phyloP scores from a whole-genome alignment of 2,797 vertebrate species.

The Mycteria americana region DNA sequence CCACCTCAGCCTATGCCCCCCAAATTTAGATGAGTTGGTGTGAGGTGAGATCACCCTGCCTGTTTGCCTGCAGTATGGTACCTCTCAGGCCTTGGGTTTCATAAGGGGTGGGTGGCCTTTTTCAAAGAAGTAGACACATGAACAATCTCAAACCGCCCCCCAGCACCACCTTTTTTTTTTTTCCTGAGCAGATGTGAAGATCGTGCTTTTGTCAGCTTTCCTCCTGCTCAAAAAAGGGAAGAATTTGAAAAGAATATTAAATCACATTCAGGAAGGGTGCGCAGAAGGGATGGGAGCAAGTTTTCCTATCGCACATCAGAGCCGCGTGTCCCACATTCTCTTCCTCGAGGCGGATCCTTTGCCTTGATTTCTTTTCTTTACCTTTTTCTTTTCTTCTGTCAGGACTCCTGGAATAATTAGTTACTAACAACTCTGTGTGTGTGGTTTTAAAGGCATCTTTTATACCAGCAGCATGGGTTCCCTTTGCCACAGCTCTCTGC shows the following conservation, averaged over 20 bases:
- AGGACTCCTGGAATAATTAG: conserved; percentile 55
- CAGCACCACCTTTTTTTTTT: not conserved
- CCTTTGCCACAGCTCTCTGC: conserved; percentile 38
- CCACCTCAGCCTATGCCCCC: not conserved
- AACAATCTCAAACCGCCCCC: not conserved
- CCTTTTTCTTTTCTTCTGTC: conserved; percentile 36
- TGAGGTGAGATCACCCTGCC: not conserved
- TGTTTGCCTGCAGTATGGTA: fast-evolving
- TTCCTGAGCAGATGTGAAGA: not conserved
- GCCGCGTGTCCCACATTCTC: not conserved
- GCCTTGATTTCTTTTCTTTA: not conserved
- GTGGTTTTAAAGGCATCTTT: conserved; percentile 47
- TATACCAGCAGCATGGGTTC: conserved; percentile 7
- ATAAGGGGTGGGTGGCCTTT: not conserved
- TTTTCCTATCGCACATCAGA: not conserved
- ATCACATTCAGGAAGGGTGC: not conserved
- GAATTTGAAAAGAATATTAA: conserved; percentile 48
- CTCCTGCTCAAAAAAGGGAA: not conserved
- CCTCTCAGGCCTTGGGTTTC: fast-evolving
- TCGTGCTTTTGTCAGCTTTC: conserved; percentile 57
- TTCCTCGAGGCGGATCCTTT: conserved; percentile 46
- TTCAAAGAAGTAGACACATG: fast-evolving
- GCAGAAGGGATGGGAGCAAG: not conserved
- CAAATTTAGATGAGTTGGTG: fast-evolving
- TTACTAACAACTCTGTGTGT: not conserved